Conservation (phyloP, 2,888 invertebrate species). For the Automeris io region DNA sequence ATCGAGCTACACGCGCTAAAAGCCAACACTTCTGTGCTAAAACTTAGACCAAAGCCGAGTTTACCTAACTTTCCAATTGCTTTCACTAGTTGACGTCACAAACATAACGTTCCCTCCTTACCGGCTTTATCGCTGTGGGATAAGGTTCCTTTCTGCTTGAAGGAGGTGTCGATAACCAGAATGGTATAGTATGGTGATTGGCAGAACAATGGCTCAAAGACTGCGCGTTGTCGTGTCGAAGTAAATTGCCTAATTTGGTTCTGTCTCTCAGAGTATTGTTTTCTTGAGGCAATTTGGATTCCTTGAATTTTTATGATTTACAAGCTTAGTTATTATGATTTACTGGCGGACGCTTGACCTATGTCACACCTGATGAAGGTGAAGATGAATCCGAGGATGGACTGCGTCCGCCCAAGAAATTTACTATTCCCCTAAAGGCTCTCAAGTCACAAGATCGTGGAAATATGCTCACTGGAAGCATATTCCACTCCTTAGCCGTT, state of each 20-base stretch:
- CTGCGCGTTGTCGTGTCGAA: slow-evolving; percentile 8
- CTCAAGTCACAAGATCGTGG: too few species aligned
- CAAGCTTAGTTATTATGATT: too few species aligned
- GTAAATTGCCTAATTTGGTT: slow-evolving; percentile 13
- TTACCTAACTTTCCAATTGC: slow-evolving; percentile 12
- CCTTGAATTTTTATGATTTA: too few species aligned
- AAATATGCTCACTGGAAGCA: too few species aligned
- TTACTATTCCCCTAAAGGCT: too few species aligned
- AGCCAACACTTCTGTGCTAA: slow-evolving; percentile 13
- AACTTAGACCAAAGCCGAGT: slow-evolving; percentile 14
- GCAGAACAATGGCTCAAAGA: slow-evolving; percentile 19
- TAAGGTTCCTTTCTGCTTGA: slow-evolving; percentile 15
- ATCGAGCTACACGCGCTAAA: slow-evolving; percentile 10
- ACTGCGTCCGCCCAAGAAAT: too few species aligned
- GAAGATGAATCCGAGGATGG: too few species aligned
- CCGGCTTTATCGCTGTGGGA: slow-evolving; percentile 6
- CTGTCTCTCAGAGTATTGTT: background rate
- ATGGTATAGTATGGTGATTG: slow-evolving; percentile 15
- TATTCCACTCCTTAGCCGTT: too few species aligned
- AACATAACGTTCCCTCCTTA: slow-evolving; percentile 1
- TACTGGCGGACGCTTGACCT: too few species aligned
- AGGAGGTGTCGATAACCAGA: slow-evolving; percentile 1
- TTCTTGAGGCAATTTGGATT: too few species aligned
- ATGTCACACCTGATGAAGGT: too few species aligned
- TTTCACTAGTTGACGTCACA: slow-evolving; percentile 1